Conservation (phyloP, 2,797 vertebrate species). For the Parotocinclus haroldoi region DNA sequence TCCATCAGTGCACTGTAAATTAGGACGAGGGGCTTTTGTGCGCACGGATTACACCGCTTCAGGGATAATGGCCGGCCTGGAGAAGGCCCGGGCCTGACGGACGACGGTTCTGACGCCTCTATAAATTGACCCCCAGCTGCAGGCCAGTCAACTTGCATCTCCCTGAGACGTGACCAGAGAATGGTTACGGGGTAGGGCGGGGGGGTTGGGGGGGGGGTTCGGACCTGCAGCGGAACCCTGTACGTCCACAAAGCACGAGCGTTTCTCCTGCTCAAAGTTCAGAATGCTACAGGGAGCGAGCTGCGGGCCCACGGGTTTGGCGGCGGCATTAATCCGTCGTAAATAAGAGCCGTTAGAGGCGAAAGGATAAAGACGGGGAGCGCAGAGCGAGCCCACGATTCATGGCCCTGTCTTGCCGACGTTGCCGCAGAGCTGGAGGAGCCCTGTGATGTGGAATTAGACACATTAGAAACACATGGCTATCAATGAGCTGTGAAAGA, state of each 20-base stretch:
- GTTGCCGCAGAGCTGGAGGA: constrained; percentile 14
- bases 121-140: constrained; percentile 46
- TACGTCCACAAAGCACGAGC: too few species aligned
- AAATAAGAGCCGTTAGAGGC: too few species aligned
- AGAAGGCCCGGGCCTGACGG: constrained; percentile 47
- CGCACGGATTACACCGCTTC: constrained; percentile 52
- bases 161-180: constrained; percentile 33
- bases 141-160: constrained; percentile 35
- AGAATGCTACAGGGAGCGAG: too few species aligned
- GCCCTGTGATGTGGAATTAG: constrained; percentile 32
- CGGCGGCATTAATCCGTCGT: too few species aligned
- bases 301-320: too few species aligned
- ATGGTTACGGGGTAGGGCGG: too few species aligned
- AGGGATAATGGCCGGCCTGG: constrained; percentile 51
- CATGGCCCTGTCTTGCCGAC: constrained; percentile 4
- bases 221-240: too few species aligned
- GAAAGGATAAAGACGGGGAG: too few species aligned
- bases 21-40: constrained; percentile 50
- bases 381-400: constrained; percentile 8
- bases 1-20: constrained; percentile 64
- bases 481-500: constrained; percentile 49
- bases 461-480: constrained; percentile 37
- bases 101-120: constrained; percentile 41
- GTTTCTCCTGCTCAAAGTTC: too few species aligned
- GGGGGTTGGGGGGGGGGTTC: too few species aligned